These are phyloP conservation scores for Drosophila diplacantha DNA, from an alignment of 2,888 invertebrate genomes.

Conservation along the genomic window DNA sequence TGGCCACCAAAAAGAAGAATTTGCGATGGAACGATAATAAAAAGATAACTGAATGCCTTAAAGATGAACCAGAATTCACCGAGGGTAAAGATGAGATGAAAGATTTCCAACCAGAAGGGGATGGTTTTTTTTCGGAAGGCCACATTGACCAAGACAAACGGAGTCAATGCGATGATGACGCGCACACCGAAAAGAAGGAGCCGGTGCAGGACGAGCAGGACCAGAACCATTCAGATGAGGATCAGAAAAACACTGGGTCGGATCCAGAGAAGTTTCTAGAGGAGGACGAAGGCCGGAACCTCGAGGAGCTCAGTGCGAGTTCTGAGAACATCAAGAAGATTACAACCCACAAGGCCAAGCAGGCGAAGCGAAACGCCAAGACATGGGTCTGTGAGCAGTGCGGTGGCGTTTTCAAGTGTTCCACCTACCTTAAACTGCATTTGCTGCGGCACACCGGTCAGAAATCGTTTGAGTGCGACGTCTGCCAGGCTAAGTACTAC, in stretches of 20 bases:
- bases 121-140: too few species aligned
- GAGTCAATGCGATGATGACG: background rate
- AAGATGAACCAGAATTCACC: background rate
- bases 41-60: background rate
- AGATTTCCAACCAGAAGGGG: background rate
- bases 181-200: background rate
- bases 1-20: conserved; percentile 18
- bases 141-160: background rate
- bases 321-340: background rate
- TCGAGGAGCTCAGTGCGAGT: background rate
- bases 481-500: conserved; percentile 49
- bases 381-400: conserved; percentile 61
- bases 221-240: background rate
- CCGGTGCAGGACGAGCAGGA: background rate
- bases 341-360: background rate
- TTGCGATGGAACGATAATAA: background rate
- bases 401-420: conserved; percentile 53
- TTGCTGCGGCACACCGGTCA: conserved; percentile 49
- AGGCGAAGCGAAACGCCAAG: conserved; percentile 4
- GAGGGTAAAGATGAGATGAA: background rate
- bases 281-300: background rate
- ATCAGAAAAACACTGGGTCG: background rate
- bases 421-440: conserved; percentile 55
- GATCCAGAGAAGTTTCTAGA: conserved; percentile 1
- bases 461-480: conserved; percentile 52